Evolutionary conservation across 2,888 invertebrate species (phyloP).

Genomic region (Caenorhabditis imperialis): DNA sequence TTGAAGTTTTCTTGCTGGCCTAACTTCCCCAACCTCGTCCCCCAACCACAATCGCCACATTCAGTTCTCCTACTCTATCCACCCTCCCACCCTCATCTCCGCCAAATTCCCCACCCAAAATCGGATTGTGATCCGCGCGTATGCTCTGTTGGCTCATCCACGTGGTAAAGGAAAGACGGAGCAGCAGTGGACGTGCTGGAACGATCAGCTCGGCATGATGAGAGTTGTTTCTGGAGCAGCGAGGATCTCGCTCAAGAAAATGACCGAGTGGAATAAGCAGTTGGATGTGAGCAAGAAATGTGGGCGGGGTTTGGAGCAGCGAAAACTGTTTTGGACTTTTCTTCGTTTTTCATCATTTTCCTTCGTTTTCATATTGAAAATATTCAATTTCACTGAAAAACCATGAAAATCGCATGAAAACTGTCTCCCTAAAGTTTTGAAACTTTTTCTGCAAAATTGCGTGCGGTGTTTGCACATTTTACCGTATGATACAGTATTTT

Average conservation of each 20-base stretch:
- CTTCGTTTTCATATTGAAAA: too few relatives aligned
- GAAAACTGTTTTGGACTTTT: too few relatives aligned
- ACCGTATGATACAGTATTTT: too few relatives aligned
- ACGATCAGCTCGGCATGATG: conserved; percentile 28
- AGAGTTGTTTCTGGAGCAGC: conserved; percentile 19
- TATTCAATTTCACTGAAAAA: too few relatives aligned
- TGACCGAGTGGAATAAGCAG: conserved; percentile 29
- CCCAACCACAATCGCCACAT: neutral
- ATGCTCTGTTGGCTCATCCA: conserved; percentile 20
- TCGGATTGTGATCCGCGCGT: conserved; percentile 16
- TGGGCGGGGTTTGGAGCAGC: too few relatives aligned
- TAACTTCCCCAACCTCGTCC: too few relatives aligned
- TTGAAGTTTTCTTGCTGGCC: too few relatives aligned
- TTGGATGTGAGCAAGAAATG: conserved; percentile 12
- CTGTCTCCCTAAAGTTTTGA: too few relatives aligned
- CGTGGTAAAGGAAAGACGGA: conserved; percentile 1
- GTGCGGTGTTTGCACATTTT: too few relatives aligned
- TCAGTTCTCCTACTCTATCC: conserved; percentile 15
- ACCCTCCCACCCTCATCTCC: conserved; percentile 22
- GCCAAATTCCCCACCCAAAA: conserved; percentile 23
- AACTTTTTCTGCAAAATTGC: too few relatives aligned
- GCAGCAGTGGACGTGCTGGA: conserved; percentile 29
- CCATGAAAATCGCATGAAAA: too few relatives aligned
- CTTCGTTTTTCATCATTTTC: too few relatives aligned
- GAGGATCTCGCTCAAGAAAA: conserved; percentile 22